These are phyloP conservation scores for Volucella bombylans DNA, from an alignment of 2,888 invertebrate genomes.

Conservation along the genomic window DNA sequence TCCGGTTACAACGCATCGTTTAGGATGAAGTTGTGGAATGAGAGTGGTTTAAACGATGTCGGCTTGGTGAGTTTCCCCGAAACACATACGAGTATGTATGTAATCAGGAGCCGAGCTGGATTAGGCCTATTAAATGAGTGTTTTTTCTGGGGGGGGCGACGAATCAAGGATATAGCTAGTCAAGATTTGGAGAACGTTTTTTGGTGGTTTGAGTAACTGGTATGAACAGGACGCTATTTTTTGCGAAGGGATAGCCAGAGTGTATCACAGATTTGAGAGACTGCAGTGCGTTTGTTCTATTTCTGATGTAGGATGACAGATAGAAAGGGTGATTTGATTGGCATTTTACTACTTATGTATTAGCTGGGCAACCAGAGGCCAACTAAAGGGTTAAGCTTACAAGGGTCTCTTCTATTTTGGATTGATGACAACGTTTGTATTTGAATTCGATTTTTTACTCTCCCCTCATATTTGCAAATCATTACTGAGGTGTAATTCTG, in stretches of 20 bases:
- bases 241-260: not conserved
- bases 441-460: too few relatives aligned
- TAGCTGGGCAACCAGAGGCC: too few relatives aligned
- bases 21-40: slow-evolving; percentile 37
- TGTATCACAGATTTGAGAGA: not conserved
- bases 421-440: too few relatives aligned
- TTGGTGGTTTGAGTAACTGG: slow-evolving; percentile 9
- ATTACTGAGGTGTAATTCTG: too few relatives aligned
- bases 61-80: slow-evolving; percentile 27
- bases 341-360: too few relatives aligned
- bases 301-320: not conserved
- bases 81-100: slow-evolving; percentile 8
- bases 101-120: slow-evolving; percentile 25
- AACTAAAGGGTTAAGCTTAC: too few relatives aligned
- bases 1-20: slow-evolving; percentile 52
- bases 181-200: slow-evolving; percentile 35
- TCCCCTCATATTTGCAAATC: too few relatives aligned
- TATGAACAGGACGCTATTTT: slow-evolving; percentile 50
- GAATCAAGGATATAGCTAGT: slow-evolving; percentile 42
- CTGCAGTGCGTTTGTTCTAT: not conserved
- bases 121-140: slow-evolving; percentile 45
- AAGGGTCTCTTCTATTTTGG: too few relatives aligned
- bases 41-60: slow-evolving; percentile 61
- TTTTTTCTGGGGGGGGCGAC: slow-evolving; percentile 11
- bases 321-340: not conserved